These are phyloP conservation scores for Epizoanthus rinbou DNA, from an alignment of 92 coral and sea anemone species.

Conservation along the genomic window DNA sequence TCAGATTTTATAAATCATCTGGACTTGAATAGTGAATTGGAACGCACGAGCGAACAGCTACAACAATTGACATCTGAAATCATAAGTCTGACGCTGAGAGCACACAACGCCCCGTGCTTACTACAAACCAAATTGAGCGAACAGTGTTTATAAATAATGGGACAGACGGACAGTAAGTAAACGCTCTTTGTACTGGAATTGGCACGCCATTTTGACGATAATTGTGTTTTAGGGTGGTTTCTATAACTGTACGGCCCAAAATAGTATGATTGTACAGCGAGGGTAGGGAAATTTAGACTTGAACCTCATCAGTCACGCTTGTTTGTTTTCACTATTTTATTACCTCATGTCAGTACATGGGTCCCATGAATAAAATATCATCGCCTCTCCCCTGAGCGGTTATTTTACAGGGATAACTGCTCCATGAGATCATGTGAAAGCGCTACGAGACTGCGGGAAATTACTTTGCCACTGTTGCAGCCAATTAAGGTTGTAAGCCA, in stretches of 20 bases:
- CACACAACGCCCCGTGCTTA: background rate
- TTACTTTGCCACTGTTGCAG: too few species aligned
- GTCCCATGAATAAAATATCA: conserved; percentile 7
- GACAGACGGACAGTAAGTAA: too few species aligned
- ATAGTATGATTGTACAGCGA: background rate
- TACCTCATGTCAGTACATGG: background rate
- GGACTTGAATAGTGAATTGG: background rate
- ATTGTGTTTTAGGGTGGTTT: too few species aligned
- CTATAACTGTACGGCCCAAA: background rate
- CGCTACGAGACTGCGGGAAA: background rate
- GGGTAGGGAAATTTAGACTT: background rate
- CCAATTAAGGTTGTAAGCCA: background rate
- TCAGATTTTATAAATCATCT: background rate
- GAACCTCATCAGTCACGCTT: background rate
- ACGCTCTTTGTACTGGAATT: background rate
- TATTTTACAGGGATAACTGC: background rate
- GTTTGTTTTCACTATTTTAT: conserved; percentile 5
- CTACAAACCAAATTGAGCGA: background rate
- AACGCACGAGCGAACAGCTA: background rate
- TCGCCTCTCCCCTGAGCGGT: background rate
- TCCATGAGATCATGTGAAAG: conserved; percentile 13
- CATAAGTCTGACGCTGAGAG: background rate
- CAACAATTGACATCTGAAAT: background rate
- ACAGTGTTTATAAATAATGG: background rate
- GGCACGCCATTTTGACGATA: too few species aligned